Conservation (phyloP, 2,888 invertebrate species). For the Cyrtodaria siliqua region DNA sequence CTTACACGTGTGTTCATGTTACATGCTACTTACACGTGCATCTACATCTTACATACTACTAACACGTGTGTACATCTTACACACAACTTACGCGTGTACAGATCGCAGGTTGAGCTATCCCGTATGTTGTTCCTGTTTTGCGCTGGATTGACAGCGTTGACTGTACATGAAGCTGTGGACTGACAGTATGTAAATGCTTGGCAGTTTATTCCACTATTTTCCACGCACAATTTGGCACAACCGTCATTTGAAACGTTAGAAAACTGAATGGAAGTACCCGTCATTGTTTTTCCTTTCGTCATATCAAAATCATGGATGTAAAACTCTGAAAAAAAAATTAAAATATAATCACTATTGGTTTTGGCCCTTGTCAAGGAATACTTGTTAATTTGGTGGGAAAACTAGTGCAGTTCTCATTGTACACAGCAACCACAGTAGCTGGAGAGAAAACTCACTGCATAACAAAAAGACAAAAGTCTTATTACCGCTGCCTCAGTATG, state of each 20-base stretch:
- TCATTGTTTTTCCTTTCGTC: conserved; percentile 38
- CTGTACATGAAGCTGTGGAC: conserved; percentile 47
- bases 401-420: too few relatives aligned
- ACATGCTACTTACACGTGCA: too few relatives aligned
- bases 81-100: conserved; percentile 51
- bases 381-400: too few relatives aligned
- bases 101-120: conserved; percentile 37
- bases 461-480: too few relatives aligned
- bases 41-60: too few relatives aligned
- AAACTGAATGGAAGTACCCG: conserved; percentile 35
- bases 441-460: too few relatives aligned
- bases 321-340: conserved; percentile 61
- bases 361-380: too few relatives aligned
- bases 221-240: conserved; percentile 70
- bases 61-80: too few relatives aligned
- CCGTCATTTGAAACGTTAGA: conserved; percentile 59
- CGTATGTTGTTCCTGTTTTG: conserved; percentile 22
- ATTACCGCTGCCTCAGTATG: too few relatives aligned
- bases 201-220: conserved; percentile 58
- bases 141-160: conserved; percentile 30
- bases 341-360: too few relatives aligned
- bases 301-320: conserved; percentile 66
- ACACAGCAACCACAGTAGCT: too few relatives aligned
- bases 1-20: too few relatives aligned
- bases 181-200: conserved; percentile 66